Base-by-base conservation (phyloP, 2,113 vertebrate genomes). In the Callipepla squamata region DNA sequence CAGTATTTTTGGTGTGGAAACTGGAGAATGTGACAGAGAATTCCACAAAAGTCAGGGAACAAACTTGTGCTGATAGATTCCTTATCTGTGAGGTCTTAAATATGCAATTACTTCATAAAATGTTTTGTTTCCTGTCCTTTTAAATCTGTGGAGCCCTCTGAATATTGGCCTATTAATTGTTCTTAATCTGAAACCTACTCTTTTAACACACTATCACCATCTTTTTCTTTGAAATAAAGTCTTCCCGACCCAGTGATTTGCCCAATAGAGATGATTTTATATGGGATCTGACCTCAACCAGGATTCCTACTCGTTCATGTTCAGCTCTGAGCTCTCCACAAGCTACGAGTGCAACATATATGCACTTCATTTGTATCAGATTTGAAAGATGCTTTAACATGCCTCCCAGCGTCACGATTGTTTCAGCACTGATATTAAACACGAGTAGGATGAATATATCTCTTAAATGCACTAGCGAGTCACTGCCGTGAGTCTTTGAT, bases 351-450 rank as follows among this genome's bases (percentile, higher is more conserved):
- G 91, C 94, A 90, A 87, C 63, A 67, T 87, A 87, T 70, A 63
- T 18, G 22, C 65, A 9, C 38, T 36, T 55, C 59, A 51, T 80
- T 95, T 96, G 85, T 83, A 95, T 94, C 91, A 91, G 85, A 96
- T 96, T 72, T 96, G 96, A 96, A 96, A 95, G 95, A 94, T 94
- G 90, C 93, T 94, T 95, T 95, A 94, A 96, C 89, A 90, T 96
- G 95, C 94, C 96, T 96, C 91, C 93, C 87, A 96, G 95, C 95
- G 58, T 17, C 87, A 75, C 2, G 36, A 75, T 72, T 92, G 91
- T 67, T 96, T 96, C 94, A 94, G 85, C 61, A 80, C 91, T 92
- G 87, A 96, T 95, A 94, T 80, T 47, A 80, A 94, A 84, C 89
- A 78, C 4, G 75, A 94, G 93, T 78, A 78, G 91, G 94, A 94